Conservation (phyloP, 2,113 vertebrate genomes). For the Stigmatopora argus region DNA sequence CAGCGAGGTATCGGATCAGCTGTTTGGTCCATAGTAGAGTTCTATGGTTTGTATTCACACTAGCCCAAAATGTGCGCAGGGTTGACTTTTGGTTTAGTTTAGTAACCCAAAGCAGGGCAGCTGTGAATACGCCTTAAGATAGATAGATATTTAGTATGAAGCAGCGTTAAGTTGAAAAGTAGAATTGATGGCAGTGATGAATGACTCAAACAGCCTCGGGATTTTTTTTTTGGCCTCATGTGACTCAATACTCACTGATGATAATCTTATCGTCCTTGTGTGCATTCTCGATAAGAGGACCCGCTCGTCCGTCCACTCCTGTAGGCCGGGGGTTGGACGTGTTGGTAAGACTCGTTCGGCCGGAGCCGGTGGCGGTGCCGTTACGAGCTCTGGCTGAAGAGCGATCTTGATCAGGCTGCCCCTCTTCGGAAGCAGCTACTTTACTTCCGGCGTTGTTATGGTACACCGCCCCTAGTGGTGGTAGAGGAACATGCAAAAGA, state of each 20-base stretch:
- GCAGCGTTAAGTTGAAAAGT: no score
- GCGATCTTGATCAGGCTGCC: not conserved
- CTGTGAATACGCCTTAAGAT: no score
- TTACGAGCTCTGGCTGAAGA: not conserved
- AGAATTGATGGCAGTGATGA: no score
- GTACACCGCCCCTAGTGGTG: constrained; percentile 19
- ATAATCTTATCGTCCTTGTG: constrained; percentile 64
- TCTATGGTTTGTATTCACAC: no score
- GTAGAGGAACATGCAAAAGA: not conserved
- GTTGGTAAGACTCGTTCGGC: constrained; percentile 3
- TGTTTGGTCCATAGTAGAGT: no score
- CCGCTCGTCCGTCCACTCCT: constrained; percentile 9
- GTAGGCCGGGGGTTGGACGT: constrained; percentile 14
- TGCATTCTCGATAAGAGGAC: constrained; percentile 54
- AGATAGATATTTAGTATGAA: no score
- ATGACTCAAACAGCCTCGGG: no score
- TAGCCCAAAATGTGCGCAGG: no score
- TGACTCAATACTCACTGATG: constrained; percentile 70
- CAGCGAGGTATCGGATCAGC: no score
- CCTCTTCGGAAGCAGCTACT: constrained; percentile 7
- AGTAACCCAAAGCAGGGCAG: no score
- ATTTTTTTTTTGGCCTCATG: not conserved
- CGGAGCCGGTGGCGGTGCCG: constrained; percentile 11
- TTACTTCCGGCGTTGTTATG: constrained; percentile 4
- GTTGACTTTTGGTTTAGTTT: no score